A percentile compares a stretch with the other conserved stretches of the same genome.
phyloP scores from a whole-genome alignment of 2,797 vertebrate species.

The Malurus splendens region DNA sequence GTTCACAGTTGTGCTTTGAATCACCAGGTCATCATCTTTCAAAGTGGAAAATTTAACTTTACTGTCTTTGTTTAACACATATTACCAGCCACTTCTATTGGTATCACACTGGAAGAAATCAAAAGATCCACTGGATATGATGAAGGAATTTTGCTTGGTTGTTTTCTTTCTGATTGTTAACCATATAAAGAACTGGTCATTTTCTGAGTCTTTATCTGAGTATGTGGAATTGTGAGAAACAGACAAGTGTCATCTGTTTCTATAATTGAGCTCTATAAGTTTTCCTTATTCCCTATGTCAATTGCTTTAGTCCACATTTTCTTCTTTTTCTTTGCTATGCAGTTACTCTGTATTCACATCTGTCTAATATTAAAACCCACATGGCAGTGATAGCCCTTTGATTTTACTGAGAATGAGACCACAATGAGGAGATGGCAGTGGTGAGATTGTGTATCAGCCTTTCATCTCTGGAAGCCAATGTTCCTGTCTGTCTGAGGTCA shows the following conservation, averaged over 20 bases:
- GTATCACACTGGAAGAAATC: conserved; percentile 14
- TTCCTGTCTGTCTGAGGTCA: conserved; percentile 46
- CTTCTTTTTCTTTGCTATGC: neutral
- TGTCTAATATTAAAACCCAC: neutral
- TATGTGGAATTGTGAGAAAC: neutral
- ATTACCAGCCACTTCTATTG: conserved; percentile 3
- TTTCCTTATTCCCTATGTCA: neutral
- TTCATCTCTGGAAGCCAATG: neutral
- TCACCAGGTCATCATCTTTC: neutral
- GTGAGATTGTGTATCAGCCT: conserved; percentile 1
- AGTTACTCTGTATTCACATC: neutral
- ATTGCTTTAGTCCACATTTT: neutral
- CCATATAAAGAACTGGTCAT: conserved; percentile 10
- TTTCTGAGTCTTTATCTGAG: neutral
- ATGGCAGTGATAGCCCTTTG: neutral
- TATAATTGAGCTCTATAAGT: neutral
- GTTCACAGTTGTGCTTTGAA: neutral
- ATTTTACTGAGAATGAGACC: neutral
- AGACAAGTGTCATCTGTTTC: neutral
- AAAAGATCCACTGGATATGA: conserved; percentile 3
- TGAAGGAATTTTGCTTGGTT: neutral
- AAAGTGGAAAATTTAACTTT: conserved; percentile 3
- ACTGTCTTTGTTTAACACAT: neutral
- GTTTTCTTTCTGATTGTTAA: neutral
- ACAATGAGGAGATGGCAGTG: neutral